Conservation (phyloP, 2,797 vertebrate species). For the Remorina albescens region DNA sequence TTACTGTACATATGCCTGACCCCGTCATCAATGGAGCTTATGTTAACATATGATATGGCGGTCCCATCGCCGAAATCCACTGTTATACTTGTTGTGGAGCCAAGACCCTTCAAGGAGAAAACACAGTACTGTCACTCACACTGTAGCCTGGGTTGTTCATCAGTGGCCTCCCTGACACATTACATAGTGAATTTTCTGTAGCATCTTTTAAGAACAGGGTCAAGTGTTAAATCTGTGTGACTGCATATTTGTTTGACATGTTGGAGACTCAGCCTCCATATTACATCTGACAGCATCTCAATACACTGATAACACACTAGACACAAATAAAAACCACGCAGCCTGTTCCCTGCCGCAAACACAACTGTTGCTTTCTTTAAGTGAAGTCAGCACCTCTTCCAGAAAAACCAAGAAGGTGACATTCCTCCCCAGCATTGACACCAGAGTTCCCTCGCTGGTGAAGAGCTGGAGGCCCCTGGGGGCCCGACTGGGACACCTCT, state of each 20-base stretch:
- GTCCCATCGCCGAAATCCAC: conserved; percentile 95
- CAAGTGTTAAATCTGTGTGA: conserved; percentile 55
- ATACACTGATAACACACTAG: conserved; percentile 22
- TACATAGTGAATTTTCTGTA: conserved; percentile 44
- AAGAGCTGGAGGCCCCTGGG: conserved; percentile 90
- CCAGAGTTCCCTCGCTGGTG: conserved; percentile 90
- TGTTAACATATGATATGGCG: conserved; percentile 90
- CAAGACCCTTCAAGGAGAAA: conserved; percentile 85
- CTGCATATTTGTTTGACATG: conserved; percentile 55
- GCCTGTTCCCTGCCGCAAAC: conserved; percentile 2
- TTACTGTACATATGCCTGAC: conserved; percentile 91
- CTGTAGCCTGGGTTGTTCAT: conserved; percentile 13
- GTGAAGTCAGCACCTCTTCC: conserved; percentile 87
- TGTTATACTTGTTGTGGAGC: conserved; percentile 91
- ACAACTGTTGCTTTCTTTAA: conserved; percentile 16
- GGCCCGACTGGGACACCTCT: conserved; percentile 89
- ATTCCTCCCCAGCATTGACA: conserved; percentile 88
- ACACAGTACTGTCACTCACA: conserved; percentile 54
- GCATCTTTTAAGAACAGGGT: conserved; percentile 49
- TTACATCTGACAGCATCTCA: conserved; percentile 41
- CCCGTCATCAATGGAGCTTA: conserved; percentile 92
- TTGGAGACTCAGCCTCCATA: conserved; percentile 17
- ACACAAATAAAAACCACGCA: conserved; percentile 31
- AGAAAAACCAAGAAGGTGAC: conserved; percentile 92
- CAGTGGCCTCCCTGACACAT: conserved; percentile 33